Base-by-base conservation (phyloP, 2,888 invertebrate species). In the Holacanthella duospinosa region DNA sequence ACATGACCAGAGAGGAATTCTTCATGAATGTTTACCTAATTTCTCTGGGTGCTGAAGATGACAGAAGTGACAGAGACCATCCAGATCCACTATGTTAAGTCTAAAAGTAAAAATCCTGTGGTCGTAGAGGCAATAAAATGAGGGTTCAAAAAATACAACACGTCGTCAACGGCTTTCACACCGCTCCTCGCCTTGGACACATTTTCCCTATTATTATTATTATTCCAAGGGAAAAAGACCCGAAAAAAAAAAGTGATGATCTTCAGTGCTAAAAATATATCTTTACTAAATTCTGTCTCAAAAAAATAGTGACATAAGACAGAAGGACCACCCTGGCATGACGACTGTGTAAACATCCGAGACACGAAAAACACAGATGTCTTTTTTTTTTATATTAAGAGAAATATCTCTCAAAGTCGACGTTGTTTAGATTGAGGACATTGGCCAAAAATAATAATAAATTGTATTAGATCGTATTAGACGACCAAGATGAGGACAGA, bases 371-470 rank as follows among this genome's bases (percentile, higher is more conserved):
- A 48, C 48, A 48, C 48, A 48, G 48, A 48, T 48, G 48, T 48
- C 48, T 48, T 48, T 21, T 48, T 48, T 36, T 36, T 36, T 12
- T 36, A 36, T 48, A 21, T 36, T 9, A 36, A 16, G 9, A 36
- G 36, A 36, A 21, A 9, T 48, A 9, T 21, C 21, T 21, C n/a
- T 48, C 36, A 16, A 36, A 36, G 36, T 48, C 4, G n/a, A n/a
- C n/a, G 4, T 48, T 48, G 48, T 48, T 48, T 26, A 55, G 3
- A 55, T 4, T 26, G 55, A 26, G 55, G 55, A 55, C 55, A 55
- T 21, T 55, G 55, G 55, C 55, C 55, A 55, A 55, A 55, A 55
- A 55, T 55, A 55, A 55, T 55, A 55, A 53, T 36, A 9, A n/a
- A n/a, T n/a, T n/a, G n/a, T n/a, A n/a, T n/a, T n/a, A n/a, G n/a